Conservation (phyloP, 2,113 vertebrate genomes). For the Lonchura striata region DNA sequence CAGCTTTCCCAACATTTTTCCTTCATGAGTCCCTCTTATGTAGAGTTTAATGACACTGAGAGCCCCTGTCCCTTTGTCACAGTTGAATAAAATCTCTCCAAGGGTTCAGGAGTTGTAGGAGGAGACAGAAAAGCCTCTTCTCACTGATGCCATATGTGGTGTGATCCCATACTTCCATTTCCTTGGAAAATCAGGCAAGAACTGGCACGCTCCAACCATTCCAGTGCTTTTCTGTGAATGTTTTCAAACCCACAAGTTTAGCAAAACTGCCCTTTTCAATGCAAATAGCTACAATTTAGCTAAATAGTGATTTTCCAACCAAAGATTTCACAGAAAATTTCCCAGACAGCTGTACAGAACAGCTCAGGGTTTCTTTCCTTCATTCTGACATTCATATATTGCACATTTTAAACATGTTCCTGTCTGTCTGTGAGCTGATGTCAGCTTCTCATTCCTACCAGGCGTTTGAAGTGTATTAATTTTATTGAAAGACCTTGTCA, state of each 20-base stretch:
- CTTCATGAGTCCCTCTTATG: rapidly evolving
- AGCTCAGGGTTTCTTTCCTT: background rate
- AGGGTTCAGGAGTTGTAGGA: background rate
- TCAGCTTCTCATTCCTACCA: background rate
- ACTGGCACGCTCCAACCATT: background rate
- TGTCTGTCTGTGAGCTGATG: background rate
- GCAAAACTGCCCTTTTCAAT: background rate
- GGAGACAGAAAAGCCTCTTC: background rate
- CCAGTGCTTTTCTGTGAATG: background rate
- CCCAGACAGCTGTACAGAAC: background rate
- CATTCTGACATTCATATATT: background rate
- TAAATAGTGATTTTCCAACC: background rate
- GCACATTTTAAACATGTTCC: background rate
- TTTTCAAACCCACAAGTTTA: background rate
- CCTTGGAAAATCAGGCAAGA: background rate
- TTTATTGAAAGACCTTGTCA: background rate
- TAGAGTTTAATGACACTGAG: background rate
- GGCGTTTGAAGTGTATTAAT: background rate
- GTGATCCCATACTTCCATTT: background rate
- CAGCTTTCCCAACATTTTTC: background rate
- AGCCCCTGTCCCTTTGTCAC: background rate
- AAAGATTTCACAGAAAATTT: background rate
- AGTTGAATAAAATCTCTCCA: background rate
- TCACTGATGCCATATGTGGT: rapidly evolving
- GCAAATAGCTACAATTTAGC: constrained; percentile 20